Conservation (phyloP, 2,888 invertebrate species). For the Geophilus truncorum region DNA sequence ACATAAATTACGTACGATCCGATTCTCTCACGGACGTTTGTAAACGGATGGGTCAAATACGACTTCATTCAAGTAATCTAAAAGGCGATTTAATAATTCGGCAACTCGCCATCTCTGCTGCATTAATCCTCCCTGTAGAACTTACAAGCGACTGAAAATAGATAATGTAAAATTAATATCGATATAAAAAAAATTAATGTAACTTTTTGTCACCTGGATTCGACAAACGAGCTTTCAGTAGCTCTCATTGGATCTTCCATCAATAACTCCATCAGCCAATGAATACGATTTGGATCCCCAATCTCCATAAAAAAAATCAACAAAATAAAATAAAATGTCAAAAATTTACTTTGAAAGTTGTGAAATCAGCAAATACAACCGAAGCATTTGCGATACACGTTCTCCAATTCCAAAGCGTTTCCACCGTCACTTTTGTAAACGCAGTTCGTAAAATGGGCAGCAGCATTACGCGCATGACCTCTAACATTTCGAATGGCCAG, state of each 20-base stretch:
- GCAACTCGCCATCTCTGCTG: conserved; percentile 75
- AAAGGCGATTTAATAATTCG: conserved; percentile 60
- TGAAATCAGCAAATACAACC: too few species aligned
- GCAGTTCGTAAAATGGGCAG: conserved; percentile 61
- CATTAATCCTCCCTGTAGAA: conserved; percentile 64
- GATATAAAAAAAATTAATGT: background rate
- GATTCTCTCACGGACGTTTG: conserved; percentile 73
- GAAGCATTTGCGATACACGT: conserved; percentile 64
- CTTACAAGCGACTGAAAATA: conserved; percentile 61
- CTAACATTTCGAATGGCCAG: conserved; percentile 61
- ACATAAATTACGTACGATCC: conserved; percentile 56
- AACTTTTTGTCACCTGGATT: conserved; percentile 51
- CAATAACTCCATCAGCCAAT: conserved; percentile 61
- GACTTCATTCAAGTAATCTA: conserved; percentile 56
- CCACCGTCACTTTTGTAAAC: conserved; percentile 63
- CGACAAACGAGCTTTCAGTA: conserved; percentile 50
- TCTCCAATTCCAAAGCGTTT: conserved; percentile 68
- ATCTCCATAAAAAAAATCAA: too few species aligned
- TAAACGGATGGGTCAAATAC: conserved; percentile 71
- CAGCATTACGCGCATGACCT: conserved; percentile 58
- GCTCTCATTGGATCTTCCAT: conserved; percentile 59
- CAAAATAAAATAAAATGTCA: too few species aligned
- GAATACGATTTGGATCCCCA: conserved; percentile 64
- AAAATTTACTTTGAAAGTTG: too few species aligned
- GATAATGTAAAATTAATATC: background rate